phyloP scores from a whole-genome alignment of 2,888 invertebrate genomes.

The Amphipyra berbera region DNA sequence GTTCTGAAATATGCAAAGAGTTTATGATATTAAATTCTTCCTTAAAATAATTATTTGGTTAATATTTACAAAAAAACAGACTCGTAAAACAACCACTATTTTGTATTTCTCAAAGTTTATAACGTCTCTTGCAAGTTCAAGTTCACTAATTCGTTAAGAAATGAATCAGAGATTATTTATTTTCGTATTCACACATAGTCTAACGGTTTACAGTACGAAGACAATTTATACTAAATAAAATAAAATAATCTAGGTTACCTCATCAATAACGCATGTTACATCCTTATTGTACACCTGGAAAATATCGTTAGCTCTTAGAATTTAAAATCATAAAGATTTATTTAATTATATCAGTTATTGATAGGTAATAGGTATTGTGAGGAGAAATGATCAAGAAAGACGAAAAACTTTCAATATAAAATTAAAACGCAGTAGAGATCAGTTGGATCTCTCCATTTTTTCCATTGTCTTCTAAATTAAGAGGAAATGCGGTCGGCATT shows the following conservation, averaged over 20 bases:
- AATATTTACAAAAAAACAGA: neutral
- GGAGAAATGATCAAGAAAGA: no score
- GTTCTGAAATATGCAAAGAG: constrained; percentile 69
- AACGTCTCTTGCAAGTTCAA: neutral
- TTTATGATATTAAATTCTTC: neutral
- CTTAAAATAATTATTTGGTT: no score
- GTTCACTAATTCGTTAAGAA: constrained; percentile 1
- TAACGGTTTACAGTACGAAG: no score
- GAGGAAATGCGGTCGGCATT: no score
- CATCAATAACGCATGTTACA: constrained; percentile 76
- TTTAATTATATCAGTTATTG: neutral
- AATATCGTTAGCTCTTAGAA: constrained; percentile 33
- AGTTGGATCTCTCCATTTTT: no score
- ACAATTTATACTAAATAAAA: constrained; percentile 1
- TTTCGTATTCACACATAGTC: constrained; percentile 2
- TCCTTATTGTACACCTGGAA: constrained; percentile 81
- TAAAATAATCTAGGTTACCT: constrained; percentile 65
- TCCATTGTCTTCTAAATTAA: no score
- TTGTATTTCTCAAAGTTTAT: neutral
- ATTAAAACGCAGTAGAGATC: no score
- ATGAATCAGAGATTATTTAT: constrained; percentile 1
- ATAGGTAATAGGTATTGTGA: no score
- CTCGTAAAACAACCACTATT: neutral
- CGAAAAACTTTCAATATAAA: no score
- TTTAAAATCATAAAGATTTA: neutral